Evolutionary conservation across 2,797 vertebrate species (phyloP).

Genomic region (Myotis planiceps): DNA sequence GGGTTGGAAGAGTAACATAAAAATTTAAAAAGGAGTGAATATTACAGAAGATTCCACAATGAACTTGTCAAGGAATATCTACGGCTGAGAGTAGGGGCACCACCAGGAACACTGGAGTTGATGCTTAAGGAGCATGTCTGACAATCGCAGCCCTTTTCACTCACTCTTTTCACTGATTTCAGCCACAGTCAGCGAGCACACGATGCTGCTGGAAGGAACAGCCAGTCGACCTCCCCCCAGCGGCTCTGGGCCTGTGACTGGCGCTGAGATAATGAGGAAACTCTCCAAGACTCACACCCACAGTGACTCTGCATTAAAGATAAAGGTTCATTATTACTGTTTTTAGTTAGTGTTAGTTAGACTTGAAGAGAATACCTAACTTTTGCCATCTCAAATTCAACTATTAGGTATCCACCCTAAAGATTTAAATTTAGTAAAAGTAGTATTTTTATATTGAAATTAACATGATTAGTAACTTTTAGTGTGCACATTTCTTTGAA

Average conservation of each 20-base stretch:
- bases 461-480: not conserved
- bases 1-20: not conserved
- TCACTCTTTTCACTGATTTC: conserved; percentile 57
- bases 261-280: conserved; percentile 98
- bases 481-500: not conserved
- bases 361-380: not conserved
- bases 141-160: not conserved
- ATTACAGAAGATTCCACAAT: not conserved
- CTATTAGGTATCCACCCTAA: not conserved
- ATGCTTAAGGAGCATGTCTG: not conserved
- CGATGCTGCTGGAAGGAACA: conserved; percentile 96
- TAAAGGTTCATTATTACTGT: conserved; percentile 90
- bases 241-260: conserved; percentile 94
- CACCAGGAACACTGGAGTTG: not conserved
- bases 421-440: not conserved
- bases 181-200: conserved; percentile 99
- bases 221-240: conserved; percentile 93
- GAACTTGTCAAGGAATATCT: not conserved
- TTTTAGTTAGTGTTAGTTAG: not conserved
- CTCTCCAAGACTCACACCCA: conserved; percentile 97
- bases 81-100: not conserved
- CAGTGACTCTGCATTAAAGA: conserved; percentile 95
- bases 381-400: conserved; percentile 25
- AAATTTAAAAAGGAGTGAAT: not conserved
- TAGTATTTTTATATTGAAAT: not conserved